Evolutionary conservation across 2,113 vertebrate species (phyloP).

Genomic region (Emydocephalus ijimae): DNA sequence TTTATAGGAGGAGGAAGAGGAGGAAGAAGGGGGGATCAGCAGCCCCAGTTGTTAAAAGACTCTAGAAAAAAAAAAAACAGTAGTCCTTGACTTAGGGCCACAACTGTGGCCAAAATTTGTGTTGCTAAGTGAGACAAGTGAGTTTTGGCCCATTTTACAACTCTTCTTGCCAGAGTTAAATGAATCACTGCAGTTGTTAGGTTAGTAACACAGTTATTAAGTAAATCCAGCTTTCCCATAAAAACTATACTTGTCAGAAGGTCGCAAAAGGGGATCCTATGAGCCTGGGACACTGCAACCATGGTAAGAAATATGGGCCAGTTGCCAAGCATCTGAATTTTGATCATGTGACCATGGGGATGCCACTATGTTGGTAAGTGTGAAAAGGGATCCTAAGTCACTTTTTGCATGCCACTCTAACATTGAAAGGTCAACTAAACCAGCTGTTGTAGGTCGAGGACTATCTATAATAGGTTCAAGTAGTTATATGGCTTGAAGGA

Average conservation of each 20-base stretch:
- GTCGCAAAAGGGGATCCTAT: neutral
- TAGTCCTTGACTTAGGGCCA: neutral
- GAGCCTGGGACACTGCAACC: neutral
- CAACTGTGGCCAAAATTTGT: neutral
- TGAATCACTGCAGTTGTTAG: neutral
- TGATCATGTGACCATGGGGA: neutral
- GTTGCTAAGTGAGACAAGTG: neutral
- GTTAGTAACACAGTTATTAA: neutral
- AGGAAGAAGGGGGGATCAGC: neutral
- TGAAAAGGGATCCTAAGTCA: neutral
- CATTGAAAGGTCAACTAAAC: neutral
- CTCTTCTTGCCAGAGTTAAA: neutral
- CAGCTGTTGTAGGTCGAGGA: neutral
- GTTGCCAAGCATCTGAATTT: neutral
- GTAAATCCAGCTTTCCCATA: neutral
- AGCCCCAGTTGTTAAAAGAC: neutral
- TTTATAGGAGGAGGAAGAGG: neutral
- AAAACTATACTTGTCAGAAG: neutral
- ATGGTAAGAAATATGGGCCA: neutral
- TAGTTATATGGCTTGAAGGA: neutral
- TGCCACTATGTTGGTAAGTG: neutral
- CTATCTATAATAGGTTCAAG: neutral
- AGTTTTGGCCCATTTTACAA: neutral
- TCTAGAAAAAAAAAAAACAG: neutral
- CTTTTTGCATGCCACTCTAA: neutral